These are phyloP conservation scores for Octopus bimaculoides DNA, from an alignment of 1,140 invertebrate species.

Conservation along the genomic window DNA sequence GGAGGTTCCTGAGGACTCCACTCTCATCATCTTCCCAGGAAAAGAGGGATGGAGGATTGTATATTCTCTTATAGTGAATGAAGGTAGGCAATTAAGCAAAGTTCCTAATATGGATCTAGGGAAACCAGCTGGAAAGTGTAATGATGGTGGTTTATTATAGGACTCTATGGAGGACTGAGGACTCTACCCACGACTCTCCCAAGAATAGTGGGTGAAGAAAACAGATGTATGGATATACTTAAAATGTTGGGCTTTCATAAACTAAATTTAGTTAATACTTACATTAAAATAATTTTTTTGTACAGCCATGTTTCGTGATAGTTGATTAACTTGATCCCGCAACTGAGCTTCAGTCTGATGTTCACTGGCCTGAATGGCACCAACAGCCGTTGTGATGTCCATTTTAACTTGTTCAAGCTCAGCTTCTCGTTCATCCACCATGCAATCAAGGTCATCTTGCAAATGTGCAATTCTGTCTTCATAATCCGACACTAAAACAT, in stretches of 20 bases:
- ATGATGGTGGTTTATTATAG: too few species aligned
- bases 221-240: too few species aligned
- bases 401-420: constrained; percentile 47
- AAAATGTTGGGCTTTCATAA: background rate
- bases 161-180: too few species aligned
- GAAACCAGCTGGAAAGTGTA: too few species aligned
- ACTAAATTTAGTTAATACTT: constrained; percentile 12
- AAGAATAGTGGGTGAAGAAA: too few species aligned
- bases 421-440: constrained; percentile 44
- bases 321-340: constrained; percentile 32
- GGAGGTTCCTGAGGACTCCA: too few species aligned
- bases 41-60: too few species aligned
- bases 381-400: constrained; percentile 49
- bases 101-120: too few species aligned
- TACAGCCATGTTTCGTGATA: constrained; percentile 35
- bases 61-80: too few species aligned
- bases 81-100: too few species aligned
- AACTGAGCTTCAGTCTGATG: constrained; percentile 38
- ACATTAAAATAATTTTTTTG: constrained; percentile 38
- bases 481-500: constrained; percentile 35
- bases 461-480: constrained; percentile 37
- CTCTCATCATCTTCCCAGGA: too few species aligned
- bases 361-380: constrained; percentile 47
- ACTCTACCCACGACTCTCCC: too few species aligned
- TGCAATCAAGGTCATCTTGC: constrained; percentile 40